Evolutionary conservation across 2,797 vertebrate genomes (phyloP), one percentile per base, ranked within the genome.

Genomic region (Chelon auratus): DNA sequence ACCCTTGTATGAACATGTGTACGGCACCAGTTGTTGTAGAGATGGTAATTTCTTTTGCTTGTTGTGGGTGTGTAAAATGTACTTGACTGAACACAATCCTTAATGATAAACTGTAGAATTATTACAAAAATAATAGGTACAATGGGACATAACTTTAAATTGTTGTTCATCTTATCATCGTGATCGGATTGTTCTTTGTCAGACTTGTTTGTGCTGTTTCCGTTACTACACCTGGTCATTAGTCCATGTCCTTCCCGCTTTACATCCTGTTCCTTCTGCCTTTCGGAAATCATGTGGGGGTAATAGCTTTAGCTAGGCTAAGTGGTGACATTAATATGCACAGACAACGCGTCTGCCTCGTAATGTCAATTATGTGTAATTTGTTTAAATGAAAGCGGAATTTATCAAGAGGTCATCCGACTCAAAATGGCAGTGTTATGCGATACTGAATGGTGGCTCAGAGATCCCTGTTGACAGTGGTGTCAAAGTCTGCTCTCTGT

Each of bases 401-500:
- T 56, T 52, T 13, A 60, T 53, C 30, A n/a, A 17, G 18, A 53
- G 37, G 26, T 68, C 37, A 56, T 7, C 6, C 1, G 18, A 63
- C 62, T 86, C 45, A 11, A 67, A 70, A 58, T 66, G 11, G 12
- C 54, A 9, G 26, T 17, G 53, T 79, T 71, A 75, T 58, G 62
- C 68, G 54, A 68, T 62, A 40, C 12, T 2, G 22, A 47, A 70
- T 24, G 47, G 53, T 50, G 55, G 58, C 24, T 82, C 26, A 57
- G 17, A 60, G 45, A 57, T 65, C n/a, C 24, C 36, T 67, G 12
- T 63, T 67, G 75, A 81, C 61, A 42, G 20, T 18, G 8, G 58
- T 68, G 70, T 82, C 78, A 80, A 79, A 80, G 76, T 85, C 75
- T 69, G 53, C 60, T 58, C 73, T 74, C 52, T 81, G 58, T 58